Conservation (phyloP, 2,797 vertebrate species). For the Dallia pectoralis region DNA sequence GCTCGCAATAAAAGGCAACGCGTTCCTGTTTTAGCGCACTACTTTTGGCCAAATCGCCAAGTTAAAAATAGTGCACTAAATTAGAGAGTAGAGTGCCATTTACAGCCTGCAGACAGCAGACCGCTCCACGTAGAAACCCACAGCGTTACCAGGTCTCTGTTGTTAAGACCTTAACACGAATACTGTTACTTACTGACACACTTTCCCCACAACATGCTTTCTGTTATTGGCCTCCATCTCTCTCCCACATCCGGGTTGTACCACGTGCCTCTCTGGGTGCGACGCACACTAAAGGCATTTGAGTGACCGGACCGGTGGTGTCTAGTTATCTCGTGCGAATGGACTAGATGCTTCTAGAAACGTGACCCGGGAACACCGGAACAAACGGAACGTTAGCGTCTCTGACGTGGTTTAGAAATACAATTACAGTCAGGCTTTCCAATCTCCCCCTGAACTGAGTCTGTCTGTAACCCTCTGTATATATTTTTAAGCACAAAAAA, state of each 20-base stretch:
- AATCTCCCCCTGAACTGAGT: slow-evolving; percentile 1
- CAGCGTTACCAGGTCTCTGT: not conserved
- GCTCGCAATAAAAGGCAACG: not conserved
- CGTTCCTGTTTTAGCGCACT: not conserved
- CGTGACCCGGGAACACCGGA: not conserved
- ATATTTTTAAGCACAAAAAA: not conserved
- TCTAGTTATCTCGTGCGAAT: not conserved
- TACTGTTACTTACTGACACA: slow-evolving; percentile 16
- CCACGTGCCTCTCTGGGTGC: not conserved
- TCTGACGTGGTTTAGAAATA: not conserved
- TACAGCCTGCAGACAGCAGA: not conserved
- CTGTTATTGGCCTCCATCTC: not conserved
- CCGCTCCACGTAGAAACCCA: not conserved
- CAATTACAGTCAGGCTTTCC: slow-evolving; percentile 22
- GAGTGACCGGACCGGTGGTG: not conserved
- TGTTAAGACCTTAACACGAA: slow-evolving; percentile 13
- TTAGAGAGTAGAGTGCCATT: not conserved
- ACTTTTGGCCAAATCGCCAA: not conserved
- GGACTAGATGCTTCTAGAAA: not conserved
- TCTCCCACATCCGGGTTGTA: not conserved
- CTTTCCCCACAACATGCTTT: not conserved
- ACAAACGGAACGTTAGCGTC: not conserved
- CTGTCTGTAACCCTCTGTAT: not conserved
- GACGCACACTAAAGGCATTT: not conserved
- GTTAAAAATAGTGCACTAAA: not conserved